These are phyloP conservation scores for Aphaenogaster rudis DNA, from an alignment of 1,140 invertebrate species.

Conservation along the genomic window DNA sequence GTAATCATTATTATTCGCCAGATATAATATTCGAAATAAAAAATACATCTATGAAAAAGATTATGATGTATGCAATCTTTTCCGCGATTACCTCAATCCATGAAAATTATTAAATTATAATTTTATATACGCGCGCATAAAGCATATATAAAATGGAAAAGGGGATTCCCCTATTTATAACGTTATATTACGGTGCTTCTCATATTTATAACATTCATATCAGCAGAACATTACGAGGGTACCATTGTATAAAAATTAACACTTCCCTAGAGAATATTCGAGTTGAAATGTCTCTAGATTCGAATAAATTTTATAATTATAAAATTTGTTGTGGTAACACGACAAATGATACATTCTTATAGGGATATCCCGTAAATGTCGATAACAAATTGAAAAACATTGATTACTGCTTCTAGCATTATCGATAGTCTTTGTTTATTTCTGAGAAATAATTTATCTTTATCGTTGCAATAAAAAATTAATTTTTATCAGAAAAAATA, in stretches of 20 bases:
- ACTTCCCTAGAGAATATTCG: slow-evolving; percentile 28
- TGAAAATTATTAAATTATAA: slow-evolving; percentile 3
- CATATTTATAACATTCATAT: slow-evolving; percentile 27
- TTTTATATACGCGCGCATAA: neutral
- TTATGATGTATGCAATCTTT: neutral
- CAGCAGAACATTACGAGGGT: neutral
- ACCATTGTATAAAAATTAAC: slow-evolving; percentile 51
- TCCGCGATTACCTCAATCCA: neutral
- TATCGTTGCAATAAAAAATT: neutral
- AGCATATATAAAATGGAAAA: neutral
- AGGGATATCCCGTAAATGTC: neutral
- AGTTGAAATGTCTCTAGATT: slow-evolving; percentile 49
- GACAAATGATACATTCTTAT: slow-evolving; percentile 5
- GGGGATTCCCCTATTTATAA: neutral
- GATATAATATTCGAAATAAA: slow-evolving; percentile 64
- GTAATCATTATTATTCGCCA: slow-evolving; percentile 70
- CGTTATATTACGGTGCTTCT: neutral
- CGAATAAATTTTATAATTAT: slow-evolving; percentile 38
- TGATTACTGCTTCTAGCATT: neutral
- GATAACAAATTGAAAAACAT: slow-evolving; percentile 24
- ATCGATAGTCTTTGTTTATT: slow-evolving; percentile 4
- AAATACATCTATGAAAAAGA: slow-evolving; percentile 47
- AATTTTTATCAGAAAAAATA: neutral
- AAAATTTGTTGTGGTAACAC: slow-evolving; percentile 41
- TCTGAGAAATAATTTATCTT: neutral